Evolutionary conservation across 2,888 invertebrate species (phyloP), one percentile per base, ranked within the genome.

Genomic region (Itoplectis maculator): DNA sequence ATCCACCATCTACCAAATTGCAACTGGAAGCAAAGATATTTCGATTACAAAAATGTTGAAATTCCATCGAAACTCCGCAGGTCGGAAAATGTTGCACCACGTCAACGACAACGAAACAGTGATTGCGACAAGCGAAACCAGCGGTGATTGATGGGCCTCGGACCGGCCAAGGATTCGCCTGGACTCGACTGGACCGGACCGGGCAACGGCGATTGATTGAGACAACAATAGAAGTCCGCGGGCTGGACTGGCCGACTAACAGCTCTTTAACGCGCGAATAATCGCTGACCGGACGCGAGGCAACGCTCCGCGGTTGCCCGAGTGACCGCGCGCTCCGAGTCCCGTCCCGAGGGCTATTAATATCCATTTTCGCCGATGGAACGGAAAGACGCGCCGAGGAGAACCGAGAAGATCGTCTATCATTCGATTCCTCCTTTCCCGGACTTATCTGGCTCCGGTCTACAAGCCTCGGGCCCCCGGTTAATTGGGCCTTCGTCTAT

Each of bases 361-460:
- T 92, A 91, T 91, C 89, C 89, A 90, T 92, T 91, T 90, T 87
- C 65, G 29, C 89, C 87, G 85, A 88, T 86, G 84, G 84, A 87
- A 88, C 40, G 80, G 79, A 83, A 85, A 85, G 84, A 83, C 83
- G 80, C 65, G 78, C 29, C 29, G 29, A 29, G 78, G 79, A 79
- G 54, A 81, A 37, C n/a, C 86, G 80, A 29, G 29, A 79, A 75
- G 76, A 47, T 68, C 79, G 75, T 73, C 75, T 42, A 76, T 80
- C 82, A 76, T 65, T 68, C 76, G 45, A 69, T 79, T 75, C 42
- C 69, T 42, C 49, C 42, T 35, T 72, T 61, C 49, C 42, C 49
- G 51, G n/a, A 49, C 45, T 40, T 65, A 35, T 65, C 23, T 42
- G 35, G n/a, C n/a, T n/a, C 68, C 54, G 13, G 29, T 23, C n/a